Evolutionary conservation across 1,140 invertebrate genomes (phyloP).

Genomic region (Phthorimaea operculella): DNA sequence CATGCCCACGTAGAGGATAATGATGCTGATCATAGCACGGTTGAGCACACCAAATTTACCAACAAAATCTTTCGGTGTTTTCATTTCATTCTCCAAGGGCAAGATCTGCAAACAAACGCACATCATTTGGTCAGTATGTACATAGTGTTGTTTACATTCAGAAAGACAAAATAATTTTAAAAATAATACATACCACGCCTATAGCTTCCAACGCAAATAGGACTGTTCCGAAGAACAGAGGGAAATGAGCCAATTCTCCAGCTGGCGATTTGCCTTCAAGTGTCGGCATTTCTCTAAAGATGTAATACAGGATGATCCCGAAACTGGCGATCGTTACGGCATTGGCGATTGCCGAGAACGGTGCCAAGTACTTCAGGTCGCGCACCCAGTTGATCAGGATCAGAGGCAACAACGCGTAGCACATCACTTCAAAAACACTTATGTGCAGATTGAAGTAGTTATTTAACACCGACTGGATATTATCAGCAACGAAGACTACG

Average conservation of each 20-base stretch:
- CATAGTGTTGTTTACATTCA: not conserved
- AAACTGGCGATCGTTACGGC: constrained; percentile 72
- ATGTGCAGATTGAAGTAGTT: constrained; percentile 54
- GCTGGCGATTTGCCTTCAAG: constrained; percentile 53
- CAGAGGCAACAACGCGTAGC: constrained; percentile 72
- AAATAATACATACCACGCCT: constrained; percentile 69
- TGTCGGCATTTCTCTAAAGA: constrained; percentile 71
- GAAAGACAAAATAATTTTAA: not conserved
- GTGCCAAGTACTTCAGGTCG: constrained; percentile 79
- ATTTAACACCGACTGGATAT: constrained; percentile 71
- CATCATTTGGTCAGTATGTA: not conserved
- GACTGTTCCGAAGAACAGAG: constrained; percentile 74
- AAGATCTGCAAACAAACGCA: constrained; percentile 72
- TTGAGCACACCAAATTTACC: constrained; percentile 80
- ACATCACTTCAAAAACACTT: constrained; percentile 66
- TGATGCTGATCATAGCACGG: constrained; percentile 79
- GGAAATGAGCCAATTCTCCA: constrained; percentile 62
- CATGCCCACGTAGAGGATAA: constrained; percentile 76
- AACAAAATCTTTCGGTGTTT: constrained; percentile 76
- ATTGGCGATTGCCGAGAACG: constrained; percentile 81
- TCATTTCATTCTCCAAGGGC: constrained; percentile 89
- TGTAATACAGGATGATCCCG: constrained; percentile 76
- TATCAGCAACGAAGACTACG: constrained; percentile 84
- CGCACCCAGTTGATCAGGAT: constrained; percentile 77
- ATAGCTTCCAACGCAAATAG: constrained; percentile 76